These are phyloP conservation scores for Geopemphigus sp. DNA, from an alignment of 1,140 invertebrate species.

Conservation along the genomic window DNA sequence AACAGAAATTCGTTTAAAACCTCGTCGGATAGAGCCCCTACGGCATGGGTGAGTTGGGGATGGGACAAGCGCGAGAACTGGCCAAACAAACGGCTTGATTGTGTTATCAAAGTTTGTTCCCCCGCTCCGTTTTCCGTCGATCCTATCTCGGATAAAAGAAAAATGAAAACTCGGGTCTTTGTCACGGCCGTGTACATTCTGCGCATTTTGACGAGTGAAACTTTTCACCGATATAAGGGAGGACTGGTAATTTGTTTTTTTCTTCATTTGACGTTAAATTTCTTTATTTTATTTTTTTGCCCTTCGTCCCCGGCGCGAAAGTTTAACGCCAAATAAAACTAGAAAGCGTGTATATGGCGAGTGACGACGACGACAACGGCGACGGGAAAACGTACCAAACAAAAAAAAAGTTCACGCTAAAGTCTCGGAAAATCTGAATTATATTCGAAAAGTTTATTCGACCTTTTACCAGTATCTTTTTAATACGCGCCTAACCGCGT, in stretches of 20 bases:
- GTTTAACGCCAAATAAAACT: slow-evolving; percentile 37
- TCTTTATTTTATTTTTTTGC: background rate
- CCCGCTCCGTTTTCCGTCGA: background rate
- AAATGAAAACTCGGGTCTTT: slow-evolving; percentile 34
- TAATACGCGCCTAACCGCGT: slow-evolving; percentile 20
- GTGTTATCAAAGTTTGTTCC: slow-evolving; percentile 36
- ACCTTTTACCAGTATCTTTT: slow-evolving; percentile 38
- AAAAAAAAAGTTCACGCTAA: slow-evolving; percentile 35
- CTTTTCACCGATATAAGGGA: slow-evolving; percentile 35
- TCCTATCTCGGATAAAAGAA: background rate
- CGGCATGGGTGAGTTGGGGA: background rate
- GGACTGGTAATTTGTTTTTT: slow-evolving; percentile 44
- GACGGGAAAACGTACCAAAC: background rate
- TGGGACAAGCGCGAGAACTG: background rate
- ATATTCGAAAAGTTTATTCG: slow-evolving; percentile 47
- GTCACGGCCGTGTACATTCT: background rate
- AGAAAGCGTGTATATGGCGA: background rate
- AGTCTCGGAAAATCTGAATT: slow-evolving; percentile 42
- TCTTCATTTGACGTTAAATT: slow-evolving; percentile 40
- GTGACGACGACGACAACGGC: background rate
- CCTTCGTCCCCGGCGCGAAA: background rate
- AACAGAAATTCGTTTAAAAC: slow-evolving; percentile 14
- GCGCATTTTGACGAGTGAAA: slow-evolving; percentile 43
- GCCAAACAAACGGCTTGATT: slow-evolving; percentile 7
- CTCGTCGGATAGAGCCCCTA: no score